phyloP scores from a whole-genome alignment of 2,113 vertebrate species.

The Tauraco erythrolophus region DNA sequence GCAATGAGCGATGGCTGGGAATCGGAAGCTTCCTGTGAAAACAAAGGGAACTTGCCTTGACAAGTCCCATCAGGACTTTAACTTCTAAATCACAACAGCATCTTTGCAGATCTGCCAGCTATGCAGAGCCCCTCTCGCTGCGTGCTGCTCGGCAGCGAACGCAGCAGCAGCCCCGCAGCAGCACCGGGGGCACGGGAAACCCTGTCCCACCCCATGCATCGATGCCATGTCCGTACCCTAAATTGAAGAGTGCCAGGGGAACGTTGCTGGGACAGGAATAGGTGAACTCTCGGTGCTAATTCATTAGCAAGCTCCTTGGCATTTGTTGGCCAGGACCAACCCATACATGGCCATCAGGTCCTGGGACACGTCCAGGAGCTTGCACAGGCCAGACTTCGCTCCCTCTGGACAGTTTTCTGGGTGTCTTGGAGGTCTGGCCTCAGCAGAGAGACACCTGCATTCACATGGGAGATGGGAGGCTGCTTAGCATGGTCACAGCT shows the following conservation, averaged over 20 bases:
- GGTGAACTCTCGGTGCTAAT: neutral
- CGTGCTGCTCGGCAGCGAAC: neutral
- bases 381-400: neutral
- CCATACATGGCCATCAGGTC: neutral
- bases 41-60: constrained; percentile 45
- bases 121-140: neutral
- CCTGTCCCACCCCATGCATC: neutral
- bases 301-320: neutral
- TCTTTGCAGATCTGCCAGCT: neutral
- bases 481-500: neutral
- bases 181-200: neutral
- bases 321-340: neutral
- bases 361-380: neutral
- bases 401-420: neutral
- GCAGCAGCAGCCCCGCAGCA: no score
- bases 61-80: neutral
- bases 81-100: neutral
- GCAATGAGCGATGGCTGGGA: neutral
- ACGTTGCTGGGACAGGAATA: accelerated
- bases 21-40: constrained; percentile 65
- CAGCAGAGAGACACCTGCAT: neutral
- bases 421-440: neutral
- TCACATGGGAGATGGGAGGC: neutral
- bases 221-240: accelerated
- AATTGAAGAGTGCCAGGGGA: neutral